Percentiles rank a stretch among this genome's conserved stretches.
Evolutionary conservation across 2,888 invertebrate genomes (phyloP).

Genomic region (Cistogaster globosa): DNA sequence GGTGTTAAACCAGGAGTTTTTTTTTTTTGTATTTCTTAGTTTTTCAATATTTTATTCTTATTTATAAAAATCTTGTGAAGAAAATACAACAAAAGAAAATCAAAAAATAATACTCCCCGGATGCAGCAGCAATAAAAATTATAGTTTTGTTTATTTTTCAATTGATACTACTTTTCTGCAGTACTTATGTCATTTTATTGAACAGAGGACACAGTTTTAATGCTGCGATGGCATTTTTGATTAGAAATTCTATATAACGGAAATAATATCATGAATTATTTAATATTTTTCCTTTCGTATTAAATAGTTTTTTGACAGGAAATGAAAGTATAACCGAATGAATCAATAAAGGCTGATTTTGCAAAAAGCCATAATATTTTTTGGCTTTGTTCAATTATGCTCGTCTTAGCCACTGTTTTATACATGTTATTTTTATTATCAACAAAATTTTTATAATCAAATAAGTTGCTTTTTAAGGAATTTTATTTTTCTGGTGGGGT

Average conservation of each 20-base stretch:
- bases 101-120: conserved; percentile 35
- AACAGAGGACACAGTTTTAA: conserved; percentile 57
- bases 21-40: conserved; percentile 8
- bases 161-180: conserved; percentile 24
- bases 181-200: conserved; percentile 50
- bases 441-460: no score
- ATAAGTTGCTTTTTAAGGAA: no score
- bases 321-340: conserved; percentile 52
- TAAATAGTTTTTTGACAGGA: not conserved
- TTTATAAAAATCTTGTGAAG: conserved; percentile 22
- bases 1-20: conserved; percentile 52
- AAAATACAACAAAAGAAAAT: conserved; percentile 14
- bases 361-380: not conserved
- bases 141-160: conserved; percentile 39
- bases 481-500: no score
- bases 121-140: conserved; percentile 44
- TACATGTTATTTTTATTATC: no score
- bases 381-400: conserved; percentile 9
- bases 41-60: not conserved
- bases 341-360: not conserved
- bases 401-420: not conserved
- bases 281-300: conserved; percentile 50
- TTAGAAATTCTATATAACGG: conserved; percentile 53
- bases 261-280: conserved; percentile 69
- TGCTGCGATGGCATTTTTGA: conserved; percentile 64